Evolutionary conservation across 2,113 vertebrate species (phyloP), one percentile per base, ranked within the genome.

Genomic region (Bubo bubo): DNA sequence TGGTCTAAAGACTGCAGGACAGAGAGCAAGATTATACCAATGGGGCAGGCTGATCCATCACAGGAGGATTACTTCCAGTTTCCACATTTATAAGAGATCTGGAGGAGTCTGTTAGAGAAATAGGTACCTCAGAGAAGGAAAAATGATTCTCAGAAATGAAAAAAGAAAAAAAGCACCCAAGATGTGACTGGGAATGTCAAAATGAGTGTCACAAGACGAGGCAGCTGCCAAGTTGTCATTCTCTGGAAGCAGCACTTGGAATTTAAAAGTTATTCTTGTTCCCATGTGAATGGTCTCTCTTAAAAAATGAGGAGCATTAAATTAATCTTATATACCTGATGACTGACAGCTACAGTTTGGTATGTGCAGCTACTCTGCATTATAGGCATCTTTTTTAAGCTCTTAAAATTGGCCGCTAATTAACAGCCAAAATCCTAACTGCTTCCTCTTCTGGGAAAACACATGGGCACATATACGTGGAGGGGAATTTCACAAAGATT

Each of bases 231-330:
- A 52, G 34, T 45, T 68, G 72, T 14, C 55, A 41, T 77, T 59
- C 62, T 72, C 39, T 60, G 27, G 71, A 96, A 93, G 41, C 35
- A 81, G 70, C 43, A 60, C 41, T n/a, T 53, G 49, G 23, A 93
- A 94, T 85, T 80, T 67, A 64, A 12, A 80, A 88, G 63, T 75
- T 94, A 68, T 64, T 93, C 53, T 74, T 79, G 28, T 23, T 82
- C 35, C 81, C 34, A 37, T 34, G 70, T 34, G 34, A 93, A 76
- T 41, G 16, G 30, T 18, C 23, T 41, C 49, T 47, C 17, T 39
- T 63, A 79, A 88, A 80, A 95, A 76, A 79, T 16, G 13, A 20
- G 27, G 21, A 79, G 14, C 16, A 79, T 68, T 79, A 73, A 79
- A 56, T 63, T 70, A 76, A 86, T 39, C 58, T 66, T 59, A 80